Evolutionary conservation across 2,797 vertebrate species (phyloP), one percentile per base, ranked within the genome.

Genomic region (Thamnophis elegans): DNA sequence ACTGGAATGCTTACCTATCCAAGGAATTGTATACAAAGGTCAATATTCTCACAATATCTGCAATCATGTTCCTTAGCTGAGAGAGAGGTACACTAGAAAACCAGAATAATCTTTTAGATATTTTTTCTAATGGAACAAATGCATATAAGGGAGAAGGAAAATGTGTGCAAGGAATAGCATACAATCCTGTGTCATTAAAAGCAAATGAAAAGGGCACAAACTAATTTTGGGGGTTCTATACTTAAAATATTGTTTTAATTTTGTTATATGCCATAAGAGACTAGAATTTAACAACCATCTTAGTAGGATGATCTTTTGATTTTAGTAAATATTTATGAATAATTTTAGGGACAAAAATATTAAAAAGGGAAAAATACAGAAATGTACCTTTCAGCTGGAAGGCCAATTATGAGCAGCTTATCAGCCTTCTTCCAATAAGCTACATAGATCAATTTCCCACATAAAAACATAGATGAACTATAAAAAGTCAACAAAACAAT

Each of bases 371-470:
- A 89, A 89, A 26, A 88, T 95, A 89, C 22, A 92, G 82, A 93
- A 94, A 97, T 97, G 97, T 95, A 99, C 99, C 98, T 98, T 96
- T 99, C 98, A 92, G 99, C 98, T 93, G 99, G 99, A 94, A 99
- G 98, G 55, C 98, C 98, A 26, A 99, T 97, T 91, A 99, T 96
- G 54, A 99, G 96, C 95, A 99, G 97, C 95, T 98, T 98, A 95
- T 98, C 98, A 94, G 94, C 97, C 91, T 99, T 99, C 95, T 99
- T 99, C 98, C 99, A 99, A 97, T 99, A 99, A 97, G 98, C 98
- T 93, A 99, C 98, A 85, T 99, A 98, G 68, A 99, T 98, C 96
- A 99, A 96, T 95, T 98, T 98, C 92, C 97, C 98, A 87, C 98
- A 97, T 85, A 99, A 97, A 95, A 99, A 96, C 8, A 99, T 98